A percentile compares a stretch with the other conserved stretches of the same genome.
Conservation (phyloP, 2,888 invertebrate species). For the Plutella xylostella region DNA sequence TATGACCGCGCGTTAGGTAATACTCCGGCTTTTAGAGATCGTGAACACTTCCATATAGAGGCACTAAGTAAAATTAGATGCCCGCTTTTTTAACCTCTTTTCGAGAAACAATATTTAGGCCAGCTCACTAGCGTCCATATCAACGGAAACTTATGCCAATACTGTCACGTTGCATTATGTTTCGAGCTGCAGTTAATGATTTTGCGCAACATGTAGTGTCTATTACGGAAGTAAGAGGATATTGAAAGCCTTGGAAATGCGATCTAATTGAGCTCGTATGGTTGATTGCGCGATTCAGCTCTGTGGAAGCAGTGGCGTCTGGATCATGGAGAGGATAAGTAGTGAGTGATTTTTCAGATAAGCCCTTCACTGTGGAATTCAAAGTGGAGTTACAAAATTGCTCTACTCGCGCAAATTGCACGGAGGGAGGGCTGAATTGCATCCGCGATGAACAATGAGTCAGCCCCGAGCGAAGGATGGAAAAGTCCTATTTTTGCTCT, state of each 20-base stretch:
- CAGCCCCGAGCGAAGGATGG: not conserved
- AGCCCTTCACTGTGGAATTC: too few relatives aligned
- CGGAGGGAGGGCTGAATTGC: not conserved
- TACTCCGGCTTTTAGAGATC: constrained; percentile 29
- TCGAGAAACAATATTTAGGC: too few relatives aligned
- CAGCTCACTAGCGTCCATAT: too few relatives aligned
- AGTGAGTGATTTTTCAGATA: constrained; percentile 11
- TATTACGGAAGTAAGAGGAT: constrained; percentile 25
- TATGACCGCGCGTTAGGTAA: constrained; percentile 25
- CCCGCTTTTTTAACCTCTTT: too few relatives aligned
- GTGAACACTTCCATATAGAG: constrained; percentile 28
- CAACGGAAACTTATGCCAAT: too few relatives aligned
- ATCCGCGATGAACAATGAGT: not conserved
- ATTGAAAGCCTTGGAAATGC: constrained; percentile 22
- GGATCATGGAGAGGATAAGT: too few relatives aligned
- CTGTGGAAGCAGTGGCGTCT: too few relatives aligned
- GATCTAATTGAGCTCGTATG: constrained; percentile 25
- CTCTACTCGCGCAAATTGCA: not conserved
- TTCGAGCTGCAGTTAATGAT: too few relatives aligned
- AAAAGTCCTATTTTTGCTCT: not conserved
- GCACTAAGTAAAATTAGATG: too few relatives aligned
- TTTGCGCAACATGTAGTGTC: constrained; percentile 19
- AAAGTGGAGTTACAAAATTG: too few relatives aligned
- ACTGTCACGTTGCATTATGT: too few relatives aligned
- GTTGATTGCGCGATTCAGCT: constrained; percentile 26